Evolutionary conservation across 1,140 invertebrate genomes (phyloP).

Genomic region (Pararge aegeria): DNA sequence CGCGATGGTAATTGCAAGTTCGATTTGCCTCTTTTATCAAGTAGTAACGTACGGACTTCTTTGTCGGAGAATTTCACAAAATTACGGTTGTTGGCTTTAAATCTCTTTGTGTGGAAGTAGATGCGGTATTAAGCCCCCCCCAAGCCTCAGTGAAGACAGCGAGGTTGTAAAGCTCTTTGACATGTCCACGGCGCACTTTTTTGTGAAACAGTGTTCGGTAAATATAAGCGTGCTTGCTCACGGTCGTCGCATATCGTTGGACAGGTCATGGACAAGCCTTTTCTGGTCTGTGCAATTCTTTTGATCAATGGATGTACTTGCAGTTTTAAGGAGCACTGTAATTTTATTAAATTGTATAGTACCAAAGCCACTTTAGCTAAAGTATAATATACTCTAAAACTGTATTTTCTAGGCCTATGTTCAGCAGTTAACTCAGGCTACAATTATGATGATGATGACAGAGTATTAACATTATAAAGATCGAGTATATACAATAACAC

Average conservation of each 20-base stretch:
- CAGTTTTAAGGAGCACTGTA: no score
- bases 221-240: background rate
- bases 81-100: background rate
- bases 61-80: background rate
- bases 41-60: background rate
- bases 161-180: constrained; percentile 1
- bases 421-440: no score
- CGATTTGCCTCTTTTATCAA: no score
- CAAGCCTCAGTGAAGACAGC: background rate
- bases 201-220: background rate
- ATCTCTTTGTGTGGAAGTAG: background rate
- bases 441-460: no score
- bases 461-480: no score
- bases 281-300: background rate
- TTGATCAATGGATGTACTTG: no score
- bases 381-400: no score
- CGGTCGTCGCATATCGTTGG: background rate
- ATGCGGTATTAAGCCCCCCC: background rate
- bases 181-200: background rate
- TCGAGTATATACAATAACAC: no score
- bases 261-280: background rate
- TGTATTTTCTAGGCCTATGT: no score
- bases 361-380: no score
- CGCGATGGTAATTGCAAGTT: no score
- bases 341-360: no score